Evolutionary conservation across 1,140 invertebrate genomes (phyloP).

Genomic region (Nilaparvata lugens): DNA sequence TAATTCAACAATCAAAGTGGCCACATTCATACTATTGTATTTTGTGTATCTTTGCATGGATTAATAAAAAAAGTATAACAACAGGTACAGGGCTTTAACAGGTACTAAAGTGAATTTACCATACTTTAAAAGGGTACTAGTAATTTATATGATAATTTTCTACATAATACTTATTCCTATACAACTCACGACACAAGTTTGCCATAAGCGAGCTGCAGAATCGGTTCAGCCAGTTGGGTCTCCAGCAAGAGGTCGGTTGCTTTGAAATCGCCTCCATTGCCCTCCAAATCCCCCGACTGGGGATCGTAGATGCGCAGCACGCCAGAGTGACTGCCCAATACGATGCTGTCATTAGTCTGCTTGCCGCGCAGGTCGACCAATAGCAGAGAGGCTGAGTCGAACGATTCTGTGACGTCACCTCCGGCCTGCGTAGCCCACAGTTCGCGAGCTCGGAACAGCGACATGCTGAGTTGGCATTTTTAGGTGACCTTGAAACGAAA

Average conservation of each 20-base stretch:
- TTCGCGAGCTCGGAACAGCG: conserved; percentile 67
- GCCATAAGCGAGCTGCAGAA: conserved; percentile 61
- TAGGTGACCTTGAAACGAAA: not conserved
- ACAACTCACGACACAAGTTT: conserved; percentile 60
- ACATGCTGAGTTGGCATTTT: conserved; percentile 45
- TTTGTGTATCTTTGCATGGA: no score
- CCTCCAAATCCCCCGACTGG: conserved; percentile 37
- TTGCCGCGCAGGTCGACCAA: conserved; percentile 53
- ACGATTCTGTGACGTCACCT: conserved; percentile 40
- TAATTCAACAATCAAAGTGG: no score
- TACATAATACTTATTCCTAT: not conserved
- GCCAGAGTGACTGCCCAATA: conserved; percentile 60
- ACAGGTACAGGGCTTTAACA: no score
- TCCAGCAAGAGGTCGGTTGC: conserved; percentile 63
- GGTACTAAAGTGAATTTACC: no score
- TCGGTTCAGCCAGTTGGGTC: conserved; percentile 49
- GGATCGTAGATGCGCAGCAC: conserved; percentile 58
- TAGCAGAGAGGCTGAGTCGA: conserved; percentile 49
- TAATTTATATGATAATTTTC: not conserved
- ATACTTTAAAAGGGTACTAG: no score
- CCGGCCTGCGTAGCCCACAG: conserved; percentile 62
- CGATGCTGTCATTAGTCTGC: conserved; percentile 47
- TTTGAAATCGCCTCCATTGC: conserved; percentile 41
- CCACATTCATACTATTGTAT: no score
- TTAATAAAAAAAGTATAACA: no score